Conservation (phyloP, 2,797 vertebrate species). For the Psittacula derbiana region DNA sequence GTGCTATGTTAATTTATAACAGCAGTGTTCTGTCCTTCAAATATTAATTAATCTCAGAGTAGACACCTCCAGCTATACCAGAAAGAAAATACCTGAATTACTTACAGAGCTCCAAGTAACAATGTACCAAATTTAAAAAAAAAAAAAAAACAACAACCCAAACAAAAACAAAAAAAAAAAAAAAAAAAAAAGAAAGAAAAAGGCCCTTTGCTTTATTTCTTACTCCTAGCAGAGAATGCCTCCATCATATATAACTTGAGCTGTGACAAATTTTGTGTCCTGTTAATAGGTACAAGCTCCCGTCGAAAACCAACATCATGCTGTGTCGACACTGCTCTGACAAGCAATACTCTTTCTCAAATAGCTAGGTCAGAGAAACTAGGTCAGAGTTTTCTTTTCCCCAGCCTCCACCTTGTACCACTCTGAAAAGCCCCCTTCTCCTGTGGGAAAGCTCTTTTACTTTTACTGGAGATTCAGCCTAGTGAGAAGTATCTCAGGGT, state of each 20-base stretch:
- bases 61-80: background rate
- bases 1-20: background rate
- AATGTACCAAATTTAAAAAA: background rate
- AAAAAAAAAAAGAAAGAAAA: background rate
- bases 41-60: background rate
- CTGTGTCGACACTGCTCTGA: background rate
- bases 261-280: background rate
- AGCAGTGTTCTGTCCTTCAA: background rate
- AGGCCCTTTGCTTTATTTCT: background rate
- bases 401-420: background rate
- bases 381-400: background rate
- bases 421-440: background rate
- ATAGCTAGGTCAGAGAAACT: conserved; percentile 16
- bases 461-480: background rate
- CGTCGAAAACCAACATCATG: background rate
- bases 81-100: background rate
- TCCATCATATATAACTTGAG: background rate
- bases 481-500: background rate
- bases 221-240: background rate
- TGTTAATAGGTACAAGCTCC: background rate
- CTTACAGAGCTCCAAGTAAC: background rate
- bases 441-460: background rate
- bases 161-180: background rate
- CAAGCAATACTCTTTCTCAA: background rate
- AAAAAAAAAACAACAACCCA: background rate